phyloP scores from a whole-genome alignment of 2,797 vertebrate species.

The Babyrousa celebensis region DNA sequence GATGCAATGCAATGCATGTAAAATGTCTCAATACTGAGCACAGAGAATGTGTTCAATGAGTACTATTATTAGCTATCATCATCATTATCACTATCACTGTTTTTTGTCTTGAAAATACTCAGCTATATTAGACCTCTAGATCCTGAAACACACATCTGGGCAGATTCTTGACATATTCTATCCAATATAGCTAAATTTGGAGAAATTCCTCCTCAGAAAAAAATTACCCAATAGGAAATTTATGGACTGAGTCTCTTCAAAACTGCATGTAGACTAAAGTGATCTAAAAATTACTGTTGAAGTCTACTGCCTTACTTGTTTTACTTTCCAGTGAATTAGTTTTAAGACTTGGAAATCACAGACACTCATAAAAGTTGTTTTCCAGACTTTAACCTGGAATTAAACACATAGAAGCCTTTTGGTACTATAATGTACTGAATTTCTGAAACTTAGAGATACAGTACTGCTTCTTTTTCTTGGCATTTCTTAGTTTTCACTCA shows the following conservation, averaged over 20 bases:
- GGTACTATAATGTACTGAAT: neutral
- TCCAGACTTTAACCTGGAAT: conserved; percentile 62
- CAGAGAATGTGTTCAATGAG: neutral
- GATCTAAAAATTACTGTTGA: conserved; percentile 73
- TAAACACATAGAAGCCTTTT: neutral
- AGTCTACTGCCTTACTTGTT: conserved; percentile 66
- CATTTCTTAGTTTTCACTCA: conserved; percentile 47
- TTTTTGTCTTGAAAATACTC: conserved; percentile 17
- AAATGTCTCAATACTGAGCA: neutral
- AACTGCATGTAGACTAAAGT: conserved; percentile 64
- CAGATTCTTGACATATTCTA: neutral
- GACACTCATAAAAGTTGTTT: conserved; percentile 61
- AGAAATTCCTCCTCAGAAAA: conserved; percentile 37
- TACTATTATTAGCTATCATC: neutral
- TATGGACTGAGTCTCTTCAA: conserved; percentile 64
- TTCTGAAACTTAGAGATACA: neutral
- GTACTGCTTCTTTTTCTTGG: neutral
- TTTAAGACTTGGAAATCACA: conserved; percentile 75
- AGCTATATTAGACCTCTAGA: neutral
- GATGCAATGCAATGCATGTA: neutral
- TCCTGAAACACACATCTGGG: neutral
- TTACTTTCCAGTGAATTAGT: conserved; percentile 75
- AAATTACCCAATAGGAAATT: conserved; percentile 73
- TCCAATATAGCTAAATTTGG: conserved; percentile 12
- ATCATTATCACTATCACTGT: neutral